Percentiles rank a stretch among this genome's conserved stretches.
Evolutionary conservation across 2,113 vertebrate species (phyloP).

Genomic region (Tamias sibiricus): DNA sequence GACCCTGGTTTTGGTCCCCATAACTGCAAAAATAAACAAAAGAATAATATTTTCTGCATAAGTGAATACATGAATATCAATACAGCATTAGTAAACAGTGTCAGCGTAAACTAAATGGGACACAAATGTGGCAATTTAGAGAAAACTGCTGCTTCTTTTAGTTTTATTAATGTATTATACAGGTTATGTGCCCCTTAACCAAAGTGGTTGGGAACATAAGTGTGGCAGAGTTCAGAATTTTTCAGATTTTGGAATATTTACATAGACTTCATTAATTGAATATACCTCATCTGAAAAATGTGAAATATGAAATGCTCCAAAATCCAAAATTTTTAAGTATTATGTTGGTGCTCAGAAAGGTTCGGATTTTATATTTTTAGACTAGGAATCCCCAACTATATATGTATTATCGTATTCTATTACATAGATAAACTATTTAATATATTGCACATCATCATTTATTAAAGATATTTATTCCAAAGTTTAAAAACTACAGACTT

Average conservation of each 20-base stretch:
- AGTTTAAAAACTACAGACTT: not conserved
- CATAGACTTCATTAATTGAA: not conserved
- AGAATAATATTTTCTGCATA: not conserved
- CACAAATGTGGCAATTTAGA: not conserved
- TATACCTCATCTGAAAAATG: not conserved
- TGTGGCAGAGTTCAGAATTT: not conserved
- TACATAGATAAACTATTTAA: not conserved
- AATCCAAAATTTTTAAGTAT: not conserved
- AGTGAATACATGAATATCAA: slow-evolving; percentile 12
- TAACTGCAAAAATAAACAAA: too few relatives aligned
- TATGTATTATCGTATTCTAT: not conserved
- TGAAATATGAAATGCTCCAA: not conserved
- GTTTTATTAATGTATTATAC: not conserved
- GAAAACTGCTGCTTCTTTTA: not conserved
- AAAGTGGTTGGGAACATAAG: not conserved
- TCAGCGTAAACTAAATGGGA: not conserved
- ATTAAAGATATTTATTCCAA: not conserved
- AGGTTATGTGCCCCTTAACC: not conserved
- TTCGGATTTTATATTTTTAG: not conserved
- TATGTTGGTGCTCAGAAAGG: not conserved
- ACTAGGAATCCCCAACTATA: not conserved
- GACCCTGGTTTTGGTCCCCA: too few relatives aligned
- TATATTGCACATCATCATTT: not conserved
- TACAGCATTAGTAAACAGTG: not conserved
- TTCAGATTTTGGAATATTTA: not conserved